Conservation (phyloP, 2,888 invertebrate genomes). For the Lasioglossum morio region DNA sequence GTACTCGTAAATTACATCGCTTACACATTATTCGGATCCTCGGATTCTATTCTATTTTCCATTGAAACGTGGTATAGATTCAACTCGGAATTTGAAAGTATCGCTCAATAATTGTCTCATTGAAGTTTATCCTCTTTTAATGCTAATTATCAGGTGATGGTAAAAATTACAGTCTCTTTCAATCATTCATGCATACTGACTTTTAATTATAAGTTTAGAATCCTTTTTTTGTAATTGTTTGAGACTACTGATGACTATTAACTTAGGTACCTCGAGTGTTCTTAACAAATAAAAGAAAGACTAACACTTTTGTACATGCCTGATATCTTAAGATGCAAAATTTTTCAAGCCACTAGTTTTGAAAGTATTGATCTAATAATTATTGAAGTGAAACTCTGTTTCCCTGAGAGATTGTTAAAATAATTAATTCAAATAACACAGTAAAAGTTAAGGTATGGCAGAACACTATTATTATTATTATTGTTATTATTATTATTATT, state of each 20-base stretch:
- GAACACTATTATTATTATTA: no score
- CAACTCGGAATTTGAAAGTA: background rate
- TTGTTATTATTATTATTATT: no score
- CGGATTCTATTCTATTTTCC: background rate
- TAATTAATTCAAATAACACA: no score
- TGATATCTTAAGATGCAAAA: background rate
- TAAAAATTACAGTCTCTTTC: background rate
- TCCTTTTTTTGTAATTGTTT: no score
- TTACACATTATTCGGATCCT: background rate
- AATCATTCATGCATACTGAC: background rate
- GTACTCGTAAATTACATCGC: slow-evolving; percentile 2
- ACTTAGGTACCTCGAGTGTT: no score
- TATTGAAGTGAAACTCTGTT: no score
- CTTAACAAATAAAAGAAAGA: background rate
- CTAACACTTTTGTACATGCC: background rate
- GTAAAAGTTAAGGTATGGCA: no score
- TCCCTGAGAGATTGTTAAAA: no score
- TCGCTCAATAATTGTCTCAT: background rate
- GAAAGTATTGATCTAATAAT: no score
- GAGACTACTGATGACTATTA: no score
- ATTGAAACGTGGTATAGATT: background rate
- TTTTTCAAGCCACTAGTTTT: no score
- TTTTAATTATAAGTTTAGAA: background rate
- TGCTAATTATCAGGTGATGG: background rate
- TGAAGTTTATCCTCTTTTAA: background rate